A percentile compares a stretch with the other conserved stretches of the same genome.
Evolutionary conservation across 2,888 invertebrate genomes (phyloP).

Genomic region (Ormia ochracea): DNA sequence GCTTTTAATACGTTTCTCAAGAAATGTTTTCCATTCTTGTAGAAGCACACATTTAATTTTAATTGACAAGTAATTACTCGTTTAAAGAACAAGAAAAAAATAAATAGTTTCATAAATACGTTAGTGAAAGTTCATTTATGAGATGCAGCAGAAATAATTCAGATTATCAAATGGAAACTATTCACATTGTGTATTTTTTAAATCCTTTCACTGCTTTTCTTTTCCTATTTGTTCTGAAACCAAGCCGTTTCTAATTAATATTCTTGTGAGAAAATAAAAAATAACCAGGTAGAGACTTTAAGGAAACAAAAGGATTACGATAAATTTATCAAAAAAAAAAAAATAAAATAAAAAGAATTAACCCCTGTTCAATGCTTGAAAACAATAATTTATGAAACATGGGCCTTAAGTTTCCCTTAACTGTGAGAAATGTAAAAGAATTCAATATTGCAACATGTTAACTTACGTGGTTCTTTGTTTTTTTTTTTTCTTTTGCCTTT

Average conservation of each 20-base stretch:
- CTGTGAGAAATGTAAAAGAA: conserved; percentile 31
- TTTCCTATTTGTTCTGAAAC: not conserved
- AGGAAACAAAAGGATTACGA: conserved; percentile 7
- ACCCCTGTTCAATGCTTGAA: conserved; percentile 8
- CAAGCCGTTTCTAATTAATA: conserved; percentile 12
- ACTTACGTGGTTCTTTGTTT: conserved; percentile 39
- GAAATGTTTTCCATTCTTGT: not conserved
- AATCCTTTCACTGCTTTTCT: not conserved
- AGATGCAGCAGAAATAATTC: not conserved
- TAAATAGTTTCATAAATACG: not conserved
- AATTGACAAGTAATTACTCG: conserved; percentile 5
- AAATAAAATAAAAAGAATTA: conserved; percentile 26
- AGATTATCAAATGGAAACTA: not conserved
- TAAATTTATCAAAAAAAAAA: too few species aligned
- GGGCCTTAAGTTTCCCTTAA: conserved; percentile 54
- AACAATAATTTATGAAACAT: not conserved
- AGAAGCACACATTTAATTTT: not conserved
- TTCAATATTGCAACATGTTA: conserved; percentile 53
- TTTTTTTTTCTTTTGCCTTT: not conserved
- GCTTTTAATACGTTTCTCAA: conserved; percentile 9
- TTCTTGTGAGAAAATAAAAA: conserved; percentile 1
- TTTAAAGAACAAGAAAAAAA: not conserved
- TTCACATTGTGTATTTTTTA: not conserved
- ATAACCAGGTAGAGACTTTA: not conserved
- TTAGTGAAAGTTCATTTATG: not conserved